Evolutionary conservation across 2,888 invertebrate species (phyloP).

Genomic region (Drosophila ezoana): DNA sequence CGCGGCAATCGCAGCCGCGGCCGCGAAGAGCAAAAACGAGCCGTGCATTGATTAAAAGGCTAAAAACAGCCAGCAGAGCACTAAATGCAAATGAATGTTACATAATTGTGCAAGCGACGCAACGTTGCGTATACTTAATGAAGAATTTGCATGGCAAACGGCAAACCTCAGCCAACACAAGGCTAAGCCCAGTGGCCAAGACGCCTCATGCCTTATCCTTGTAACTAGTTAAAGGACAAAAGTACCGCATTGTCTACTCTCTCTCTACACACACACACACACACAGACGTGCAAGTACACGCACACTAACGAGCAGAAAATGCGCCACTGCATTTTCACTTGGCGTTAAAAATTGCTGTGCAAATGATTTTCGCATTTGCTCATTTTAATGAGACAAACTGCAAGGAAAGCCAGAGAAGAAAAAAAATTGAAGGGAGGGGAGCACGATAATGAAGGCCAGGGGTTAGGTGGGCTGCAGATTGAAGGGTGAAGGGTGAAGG

Average conservation of each 20-base stretch:
- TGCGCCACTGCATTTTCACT: conserved; percentile 43
- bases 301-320: conserved; percentile 49
- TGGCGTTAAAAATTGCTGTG: conserved; percentile 43
- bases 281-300: conserved; percentile 10
- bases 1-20: conserved; percentile 35
- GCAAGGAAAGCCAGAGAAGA: conserved; percentile 32
- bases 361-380: conserved; percentile 60
- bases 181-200: conserved; percentile 38
- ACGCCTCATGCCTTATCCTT: conserved; percentile 57
- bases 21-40: conserved; percentile 16
- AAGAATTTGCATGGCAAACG: conserved; percentile 57
- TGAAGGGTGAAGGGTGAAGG: neutral
- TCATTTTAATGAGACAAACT: conserved; percentile 69
- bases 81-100: conserved; percentile 72
- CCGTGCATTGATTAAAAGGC: conserved; percentile 71
- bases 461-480: no score
- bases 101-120: conserved; percentile 56
- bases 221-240: conserved; percentile 69
- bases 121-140: conserved; percentile 72
- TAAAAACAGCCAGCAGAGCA: conserved; percentile 8
- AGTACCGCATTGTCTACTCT: conserved; percentile 63
- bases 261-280: conserved; percentile 18
- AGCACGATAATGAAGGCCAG: conserved; percentile 37
- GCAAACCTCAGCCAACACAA: conserved; percentile 20
- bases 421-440: conserved; percentile 3